Base-by-base conservation (phyloP, 2,113 vertebrate species). In the Corydoras maculifer region DNA sequence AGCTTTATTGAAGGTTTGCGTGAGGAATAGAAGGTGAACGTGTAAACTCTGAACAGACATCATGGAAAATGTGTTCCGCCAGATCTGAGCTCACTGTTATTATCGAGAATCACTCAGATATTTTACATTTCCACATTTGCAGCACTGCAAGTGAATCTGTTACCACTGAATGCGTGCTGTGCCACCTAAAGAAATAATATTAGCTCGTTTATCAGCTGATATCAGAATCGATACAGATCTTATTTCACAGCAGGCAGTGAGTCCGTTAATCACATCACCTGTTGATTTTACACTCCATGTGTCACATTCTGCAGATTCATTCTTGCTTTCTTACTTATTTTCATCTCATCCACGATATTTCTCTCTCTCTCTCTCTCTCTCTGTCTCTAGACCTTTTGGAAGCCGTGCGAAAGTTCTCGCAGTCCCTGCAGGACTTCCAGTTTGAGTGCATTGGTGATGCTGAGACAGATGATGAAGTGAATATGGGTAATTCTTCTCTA, bases 391-490 rank as follows among this genome's bases (percentile, higher is more conserved):
- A 92, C 87, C 86, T 98, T 55, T 98, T 95, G 69, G 91, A 91
- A 65, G 95, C 94, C 32, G 94, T 98, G 15, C 93, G 94, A 85
- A 94, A 94, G 72, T 98, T 98, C 86, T 96, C 94, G 6, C 93
- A 96, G 80, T 98, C 94, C 3, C 84, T 98, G 3, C 93, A 95
- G 83, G 94, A 96, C 82, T 98, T 98, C 82, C 94, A 98, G 73
- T 97, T 97, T 84, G 94, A 98, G 75, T 97, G 95, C 64, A 97
- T 96, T 50, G 95, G 96, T 43, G 96, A 98, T 72, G 95, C 95
- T 13, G 96, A 98, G 90, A 98, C 95, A 11, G 95, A 98, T 75
- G 96, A 98, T 80, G 96, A 98, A 82, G 91, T 97, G 75, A 98
- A 91, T 73, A 98, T 98, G 58, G 96, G 96, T 98, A 86, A 91